A percentile compares a stretch with the other conserved stretches of the same genome.
phyloP scores from a whole-genome alignment of 1,140 invertebrate genomes.

The Microplitis mediator region DNA sequence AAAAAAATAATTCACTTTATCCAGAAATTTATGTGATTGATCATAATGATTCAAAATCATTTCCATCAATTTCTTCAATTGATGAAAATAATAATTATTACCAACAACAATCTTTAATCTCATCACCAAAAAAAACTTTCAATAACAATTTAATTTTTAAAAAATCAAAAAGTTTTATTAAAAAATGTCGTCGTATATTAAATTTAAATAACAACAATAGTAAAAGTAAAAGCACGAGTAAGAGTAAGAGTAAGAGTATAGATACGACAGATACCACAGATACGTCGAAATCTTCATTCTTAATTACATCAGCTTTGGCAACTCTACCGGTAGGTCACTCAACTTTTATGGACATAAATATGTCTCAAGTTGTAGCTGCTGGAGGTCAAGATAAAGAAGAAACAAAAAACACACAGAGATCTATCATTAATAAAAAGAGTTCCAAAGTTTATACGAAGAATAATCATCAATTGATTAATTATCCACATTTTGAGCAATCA shows the following conservation, averaged over 20 bases:
- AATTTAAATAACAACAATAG: too few species aligned
- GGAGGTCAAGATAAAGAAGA: background rate
- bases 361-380: background rate
- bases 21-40: background rate
- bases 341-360: background rate
- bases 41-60: background rate
- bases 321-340: slow-evolving; percentile 6
- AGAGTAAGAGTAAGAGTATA: background rate
- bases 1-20: background rate
- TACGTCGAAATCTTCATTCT: background rate
- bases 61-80: background rate
- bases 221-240: too few species aligned
- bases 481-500: too few species aligned
- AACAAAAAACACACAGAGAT: background rate
- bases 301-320: background rate
- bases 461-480: too few species aligned
- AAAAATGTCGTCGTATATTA: too few species aligned
- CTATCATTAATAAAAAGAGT: too few species aligned
- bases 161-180: background rate
- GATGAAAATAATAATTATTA: too few species aligned
- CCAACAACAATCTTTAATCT: too few species aligned
- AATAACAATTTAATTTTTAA: background rate
- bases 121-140: background rate
- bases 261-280: background rate
- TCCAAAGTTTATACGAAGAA: too few species aligned